A percentile compares a stretch with the other conserved stretches of the same genome.
Evolutionary conservation across 2,888 invertebrate genomes (phyloP).

Genomic region (Ferdinandea cuprea): DNA sequence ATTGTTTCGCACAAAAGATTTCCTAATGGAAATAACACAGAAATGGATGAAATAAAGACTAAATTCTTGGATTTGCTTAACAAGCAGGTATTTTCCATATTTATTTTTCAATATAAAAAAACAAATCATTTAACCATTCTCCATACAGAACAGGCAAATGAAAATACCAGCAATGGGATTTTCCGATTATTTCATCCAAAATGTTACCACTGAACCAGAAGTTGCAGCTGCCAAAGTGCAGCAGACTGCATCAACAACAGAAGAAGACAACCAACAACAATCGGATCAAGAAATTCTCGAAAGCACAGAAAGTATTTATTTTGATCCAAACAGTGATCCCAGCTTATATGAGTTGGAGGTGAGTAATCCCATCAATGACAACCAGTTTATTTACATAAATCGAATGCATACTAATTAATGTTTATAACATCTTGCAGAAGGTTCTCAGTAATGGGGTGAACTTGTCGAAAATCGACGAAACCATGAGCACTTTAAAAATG

Average conservation of each 20-base stretch:
- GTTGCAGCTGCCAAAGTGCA: slow-evolving; percentile 77
- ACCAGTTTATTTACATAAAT: slow-evolving; percentile 41
- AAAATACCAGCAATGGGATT: slow-evolving; percentile 83
- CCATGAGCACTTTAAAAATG: slow-evolving; percentile 80
- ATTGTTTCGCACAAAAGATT: slow-evolving; percentile 51
- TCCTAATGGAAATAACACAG: slow-evolving; percentile 70
- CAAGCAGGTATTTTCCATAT: slow-evolving; percentile 80
- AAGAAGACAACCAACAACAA: slow-evolving; percentile 77
- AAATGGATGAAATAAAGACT: slow-evolving; percentile 82
- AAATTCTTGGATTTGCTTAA: slow-evolving; percentile 82
- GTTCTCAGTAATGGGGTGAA: slow-evolving; percentile 80
- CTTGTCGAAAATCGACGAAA: slow-evolving; percentile 80
- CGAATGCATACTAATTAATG: not conserved
- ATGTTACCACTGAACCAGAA: slow-evolving; percentile 79
- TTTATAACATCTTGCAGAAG: slow-evolving; percentile 77
- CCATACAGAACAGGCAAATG: slow-evolving; percentile 79
- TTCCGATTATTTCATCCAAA: slow-evolving; percentile 83
- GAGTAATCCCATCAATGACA: slow-evolving; percentile 56
- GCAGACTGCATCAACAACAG: slow-evolving; percentile 65
- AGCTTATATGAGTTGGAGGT: slow-evolving; percentile 81
- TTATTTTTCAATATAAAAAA: not conserved
- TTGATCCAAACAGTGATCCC: slow-evolving; percentile 79
- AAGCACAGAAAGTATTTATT: slow-evolving; percentile 81
- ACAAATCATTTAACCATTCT: not conserved
- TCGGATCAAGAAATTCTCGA: slow-evolving; percentile 83